Base-by-base conservation (phyloP, 2,888 invertebrate species). In the Cenopis cana region DNA sequence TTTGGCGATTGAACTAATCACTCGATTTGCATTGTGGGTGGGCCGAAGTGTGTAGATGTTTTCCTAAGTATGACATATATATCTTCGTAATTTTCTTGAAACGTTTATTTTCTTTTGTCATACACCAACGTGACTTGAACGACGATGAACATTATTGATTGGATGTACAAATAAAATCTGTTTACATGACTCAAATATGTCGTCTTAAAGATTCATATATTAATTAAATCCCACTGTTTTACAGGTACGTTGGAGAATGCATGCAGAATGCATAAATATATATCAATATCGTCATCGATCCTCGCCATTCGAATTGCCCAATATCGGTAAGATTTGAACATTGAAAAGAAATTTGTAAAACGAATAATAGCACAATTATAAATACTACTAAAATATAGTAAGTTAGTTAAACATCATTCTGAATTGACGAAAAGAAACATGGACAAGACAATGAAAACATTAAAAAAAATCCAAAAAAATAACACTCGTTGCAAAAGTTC, bases 21-120 rank as follows among this genome's bases (percentile, higher is more conserved):
- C 65, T 70, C 36, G 20, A 66, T 66, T 70, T 66, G 70, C 60
- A 59, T 70, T 54, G 54, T 70, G 64, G 59, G 69, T 66, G 65
- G 65, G 57, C 56, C 36, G 36, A 29, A n/a, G 10, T 38, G 10
- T 38, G 17, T 18, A 52, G 38, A 59, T 59, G 52, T 59, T 68
- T 59, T 52, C 49, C 38, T 52, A 57, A 14, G 50, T 33, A 33
- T 49, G 66, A 54, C 14, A 56, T 6, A 66, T 29, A 56, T 6
- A 66, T 29, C 29, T 29, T 66, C 55, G 46, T 55, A 29, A 55
- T 65, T 38, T 46, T 17, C 36, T 11, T n/a, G 9, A 36, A 52
- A 52, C 33, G 52, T 33, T 12, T n/a, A 38, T 54, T 24, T 54
- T 54, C 20, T 14, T 59, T n/a, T 38, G 14, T 38, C 20, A 14